Evolutionary conservation across 37 sponge, comb jelly and placozoan genomes (phyloP), one percentile per base, ranked within the genome.

Genomic region (Cliona cf. orientalis): DNA sequence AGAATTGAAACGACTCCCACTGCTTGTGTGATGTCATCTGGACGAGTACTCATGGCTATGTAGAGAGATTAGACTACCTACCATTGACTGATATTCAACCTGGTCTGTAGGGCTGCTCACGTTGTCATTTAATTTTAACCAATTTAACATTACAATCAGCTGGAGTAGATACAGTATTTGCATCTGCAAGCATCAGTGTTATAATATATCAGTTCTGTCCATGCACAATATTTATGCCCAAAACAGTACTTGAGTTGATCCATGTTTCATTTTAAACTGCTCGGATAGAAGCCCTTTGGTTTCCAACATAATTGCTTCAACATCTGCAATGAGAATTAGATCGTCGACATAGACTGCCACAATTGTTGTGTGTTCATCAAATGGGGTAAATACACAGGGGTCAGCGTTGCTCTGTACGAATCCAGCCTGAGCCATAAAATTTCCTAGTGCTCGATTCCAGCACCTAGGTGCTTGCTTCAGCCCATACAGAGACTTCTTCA

Each of bases 21-120:
- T 75, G 84, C 76, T 56, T 76, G 76, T 11, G 84, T 21, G 32
- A 84, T 75, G 76, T n/a, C n/a, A n/a, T 84, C 84, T 33, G 83
- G 83, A 26, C 74, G 43, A 25, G 83, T 82, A n/a, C 46, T 66
- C 12, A 71, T 82, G 22, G 83, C 73, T 1, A 49, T 28, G 42
- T 82, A 72, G 21, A 82, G 73, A 22, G 73, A 23, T 42, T 74
- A 73, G 31, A 78, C 86, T 42, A 85, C 86, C n/a, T n/a, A n/a
- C n/a, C n/a, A n/a, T n/a, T n/a, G n/a, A n/a, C n/a, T n/a, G n/a
- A n/a, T n/a, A n/a, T n/a, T n/a, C n/a, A n/a, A n/a, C n/a, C n/a
- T n/a, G n/a, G n/a, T n/a, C n/a, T n/a, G n/a, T n/a, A n/a, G n/a
- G n/a, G n/a, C n/a, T n/a, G n/a, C n/a, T n/a, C n/a, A n/a, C n/a